These are phyloP conservation scores for Gymnocypris eckloni DNA, from an alignment of 2,797 vertebrate genomes.

Conservation along the genomic window DNA sequence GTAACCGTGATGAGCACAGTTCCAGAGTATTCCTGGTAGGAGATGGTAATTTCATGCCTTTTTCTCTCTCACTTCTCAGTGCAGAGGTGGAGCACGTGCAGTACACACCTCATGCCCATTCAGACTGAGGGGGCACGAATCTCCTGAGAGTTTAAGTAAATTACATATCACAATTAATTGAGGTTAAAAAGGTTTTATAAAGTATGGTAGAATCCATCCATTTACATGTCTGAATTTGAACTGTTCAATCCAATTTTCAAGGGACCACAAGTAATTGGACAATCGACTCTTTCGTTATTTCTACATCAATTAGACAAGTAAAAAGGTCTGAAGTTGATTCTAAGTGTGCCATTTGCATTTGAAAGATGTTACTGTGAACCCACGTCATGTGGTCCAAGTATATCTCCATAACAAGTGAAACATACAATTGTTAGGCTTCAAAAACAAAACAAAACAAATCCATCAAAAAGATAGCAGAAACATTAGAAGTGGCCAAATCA, in stretches of 20 bases:
- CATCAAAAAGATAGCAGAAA: not conserved
- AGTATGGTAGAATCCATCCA: not conserved
- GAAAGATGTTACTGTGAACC: not conserved
- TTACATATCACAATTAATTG: not conserved
- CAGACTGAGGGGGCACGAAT: not conserved
- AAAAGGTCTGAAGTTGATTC: too few species aligned
- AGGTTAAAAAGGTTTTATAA: not conserved
- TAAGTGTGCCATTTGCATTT: too few species aligned
- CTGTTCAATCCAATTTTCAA: too few species aligned
- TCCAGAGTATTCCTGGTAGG: constrained; percentile 18
- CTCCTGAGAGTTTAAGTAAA: constrained; percentile 13
- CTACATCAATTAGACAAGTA: not conserved
- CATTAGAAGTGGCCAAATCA: too few species aligned
- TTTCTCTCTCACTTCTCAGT: constrained; percentile 37
- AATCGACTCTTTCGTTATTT: not conserved
- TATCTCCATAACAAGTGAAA: not conserved
- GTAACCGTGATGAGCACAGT: constrained; percentile 49
- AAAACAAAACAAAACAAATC: not conserved
- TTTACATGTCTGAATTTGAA: not conserved
- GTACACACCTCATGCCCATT: not conserved
- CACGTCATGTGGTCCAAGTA: not conserved
- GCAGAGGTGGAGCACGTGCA: constrained; percentile 29
- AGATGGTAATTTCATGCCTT: constrained; percentile 33
- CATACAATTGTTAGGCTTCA: too few species aligned
- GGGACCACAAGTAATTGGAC: too few species aligned